These are phyloP conservation scores for Acanthurus leucopareius DNA, from an alignment of 2,797 vertebrate genomes.

Conservation along the genomic window DNA sequence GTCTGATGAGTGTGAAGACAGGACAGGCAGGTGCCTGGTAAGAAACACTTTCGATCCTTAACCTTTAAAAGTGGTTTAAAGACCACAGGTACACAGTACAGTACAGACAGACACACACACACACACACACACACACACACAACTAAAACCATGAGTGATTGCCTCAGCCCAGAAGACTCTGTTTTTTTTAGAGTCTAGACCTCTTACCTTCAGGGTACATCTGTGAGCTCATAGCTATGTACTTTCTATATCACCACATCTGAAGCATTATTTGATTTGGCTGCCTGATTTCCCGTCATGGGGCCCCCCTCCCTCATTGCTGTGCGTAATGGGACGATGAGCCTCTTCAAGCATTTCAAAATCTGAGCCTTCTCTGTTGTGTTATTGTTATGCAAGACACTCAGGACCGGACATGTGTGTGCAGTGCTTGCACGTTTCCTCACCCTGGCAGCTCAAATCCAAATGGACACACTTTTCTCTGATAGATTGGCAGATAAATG, in stretches of 20 bases:
- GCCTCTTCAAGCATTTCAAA: conserved; percentile 35
- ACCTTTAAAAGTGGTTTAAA: neutral
- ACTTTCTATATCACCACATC: conserved; percentile 12
- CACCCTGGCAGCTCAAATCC: conserved; percentile 38
- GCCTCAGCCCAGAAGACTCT: conserved; percentile 16
- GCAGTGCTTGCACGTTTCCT: conserved; percentile 25
- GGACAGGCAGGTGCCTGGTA: conserved; percentile 92
- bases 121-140: conserved; percentile 1
- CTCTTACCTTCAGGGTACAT: conserved; percentile 11
- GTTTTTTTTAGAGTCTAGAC: conserved; percentile 51
- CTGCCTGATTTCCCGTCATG: conserved; percentile 2
- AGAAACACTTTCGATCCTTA: conserved; percentile 68
- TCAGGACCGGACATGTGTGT: conserved; percentile 69
- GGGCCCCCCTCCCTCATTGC: neutral
- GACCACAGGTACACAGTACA: conserved; percentile 11
- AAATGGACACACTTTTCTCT: conserved; percentile 29
- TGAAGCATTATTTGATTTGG: conserved; percentile 5
- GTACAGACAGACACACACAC: too few relatives aligned
- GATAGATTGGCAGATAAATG: conserved; percentile 13
- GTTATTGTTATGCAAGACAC: conserved; percentile 58
- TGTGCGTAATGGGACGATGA: conserved; percentile 9
- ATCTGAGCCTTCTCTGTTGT: conserved; percentile 26
- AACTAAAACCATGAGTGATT: conserved; percentile 12
- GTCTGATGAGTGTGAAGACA: conserved; percentile 89
- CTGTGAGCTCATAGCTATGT: neutral